Evolutionary conservation across 2,113 vertebrate species (phyloP).

Genomic region (Passerina amoena): DNA sequence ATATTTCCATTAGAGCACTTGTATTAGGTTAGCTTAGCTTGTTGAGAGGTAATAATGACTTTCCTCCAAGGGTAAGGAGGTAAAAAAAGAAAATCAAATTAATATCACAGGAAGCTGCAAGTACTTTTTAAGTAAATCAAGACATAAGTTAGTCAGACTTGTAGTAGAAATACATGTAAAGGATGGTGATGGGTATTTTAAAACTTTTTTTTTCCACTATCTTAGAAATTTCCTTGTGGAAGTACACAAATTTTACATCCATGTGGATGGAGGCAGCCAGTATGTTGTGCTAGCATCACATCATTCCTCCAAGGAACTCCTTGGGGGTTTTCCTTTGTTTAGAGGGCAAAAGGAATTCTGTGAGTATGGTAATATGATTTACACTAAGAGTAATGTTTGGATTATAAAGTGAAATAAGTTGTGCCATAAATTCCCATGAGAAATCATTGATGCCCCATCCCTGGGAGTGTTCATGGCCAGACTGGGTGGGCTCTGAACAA

Average conservation of each 20-base stretch:
- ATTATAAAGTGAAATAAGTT: neutral
- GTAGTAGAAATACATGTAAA: neutral
- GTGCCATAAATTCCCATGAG: neutral
- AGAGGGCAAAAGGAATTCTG: neutral
- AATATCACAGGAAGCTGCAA: neutral
- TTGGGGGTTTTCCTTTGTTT: neutral
- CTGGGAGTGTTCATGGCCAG: neutral
- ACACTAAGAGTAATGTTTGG: neutral
- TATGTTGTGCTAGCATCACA: neutral
- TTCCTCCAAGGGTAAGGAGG: neutral
- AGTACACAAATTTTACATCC: neutral
- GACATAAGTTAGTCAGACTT: neutral
- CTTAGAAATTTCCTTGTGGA: neutral
- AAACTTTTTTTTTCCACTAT: neutral
- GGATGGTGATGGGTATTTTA: neutral
- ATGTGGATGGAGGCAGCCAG: neutral
- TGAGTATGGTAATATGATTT: neutral
- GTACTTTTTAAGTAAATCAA: neutral
- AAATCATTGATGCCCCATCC: neutral
- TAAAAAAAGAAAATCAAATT: neutral
- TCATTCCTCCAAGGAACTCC: neutral
- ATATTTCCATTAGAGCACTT: constrained; percentile 9
- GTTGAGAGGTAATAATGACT: neutral
- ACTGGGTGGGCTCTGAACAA: neutral
- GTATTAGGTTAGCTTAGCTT: neutral